Conservation (phyloP, 2,888 invertebrate genomes). For the Apoderus coryli region DNA sequence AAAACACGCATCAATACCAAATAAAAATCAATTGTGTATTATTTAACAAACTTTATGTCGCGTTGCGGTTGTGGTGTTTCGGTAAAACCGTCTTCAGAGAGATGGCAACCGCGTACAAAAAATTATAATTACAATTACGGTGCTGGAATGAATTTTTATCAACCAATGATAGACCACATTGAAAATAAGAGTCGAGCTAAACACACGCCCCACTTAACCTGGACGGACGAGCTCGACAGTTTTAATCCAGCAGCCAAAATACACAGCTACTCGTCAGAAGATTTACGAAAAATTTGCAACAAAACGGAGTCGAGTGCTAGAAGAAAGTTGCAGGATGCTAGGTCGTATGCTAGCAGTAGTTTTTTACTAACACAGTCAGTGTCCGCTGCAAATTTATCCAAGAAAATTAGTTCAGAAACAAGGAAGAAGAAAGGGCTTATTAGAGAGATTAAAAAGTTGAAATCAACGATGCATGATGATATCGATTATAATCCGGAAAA, state of each 20-base stretch:
- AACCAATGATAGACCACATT: constrained; percentile 77
- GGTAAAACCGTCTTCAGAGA: too few relatives aligned
- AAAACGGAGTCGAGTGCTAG: constrained; percentile 56
- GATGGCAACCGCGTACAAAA: constrained; percentile 42
- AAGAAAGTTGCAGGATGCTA: constrained; percentile 37
- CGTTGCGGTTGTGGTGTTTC: too few relatives aligned
- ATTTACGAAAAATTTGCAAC: constrained; percentile 49
- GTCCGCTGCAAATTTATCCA: constrained; percentile 44
- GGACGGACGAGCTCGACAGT: constrained; percentile 55
- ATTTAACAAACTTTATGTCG: too few relatives aligned
- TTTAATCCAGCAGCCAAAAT: constrained; percentile 53
- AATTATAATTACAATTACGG: constrained; percentile 74
- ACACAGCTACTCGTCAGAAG: constrained; percentile 50
- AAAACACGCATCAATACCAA: too few relatives aligned
- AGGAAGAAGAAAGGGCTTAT: constrained; percentile 36
- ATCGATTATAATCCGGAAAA: constrained; percentile 33
- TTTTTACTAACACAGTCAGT: constrained; percentile 48
- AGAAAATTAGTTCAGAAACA: constrained; percentile 43
- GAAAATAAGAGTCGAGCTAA: constrained; percentile 44
- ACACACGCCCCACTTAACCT: constrained; percentile 51
- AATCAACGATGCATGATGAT: constrained; percentile 35
- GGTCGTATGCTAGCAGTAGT: constrained; percentile 43
- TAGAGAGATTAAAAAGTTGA: constrained; percentile 30
- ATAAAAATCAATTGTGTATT: too few relatives aligned
- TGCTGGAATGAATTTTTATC: constrained; percentile 71